phyloP scores from a whole-genome alignment of 2,888 invertebrate species.

The Muschampia plurimacula region DNA sequence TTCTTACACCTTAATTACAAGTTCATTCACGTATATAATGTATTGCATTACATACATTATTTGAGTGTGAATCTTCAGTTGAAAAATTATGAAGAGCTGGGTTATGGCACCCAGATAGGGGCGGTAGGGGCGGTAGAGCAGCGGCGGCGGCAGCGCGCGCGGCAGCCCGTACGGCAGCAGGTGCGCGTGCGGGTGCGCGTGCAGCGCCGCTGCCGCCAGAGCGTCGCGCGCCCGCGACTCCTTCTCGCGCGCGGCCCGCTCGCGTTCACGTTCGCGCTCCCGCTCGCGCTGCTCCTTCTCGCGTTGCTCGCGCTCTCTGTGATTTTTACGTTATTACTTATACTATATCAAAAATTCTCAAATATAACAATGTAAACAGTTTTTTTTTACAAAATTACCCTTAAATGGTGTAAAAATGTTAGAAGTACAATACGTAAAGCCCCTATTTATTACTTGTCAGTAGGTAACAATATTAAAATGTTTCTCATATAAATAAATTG shows the following conservation, averaged over 20 bases:
- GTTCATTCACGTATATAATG: too few species aligned
- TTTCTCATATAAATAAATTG: too few species aligned
- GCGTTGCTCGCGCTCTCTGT: constrained; percentile 1
- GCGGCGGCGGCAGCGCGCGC: constrained; percentile 48
- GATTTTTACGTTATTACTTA: neutral
- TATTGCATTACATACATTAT: constrained; percentile 14
- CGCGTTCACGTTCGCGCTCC: neutral
- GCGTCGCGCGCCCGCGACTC: too few species aligned
- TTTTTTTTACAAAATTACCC: too few species aligned
- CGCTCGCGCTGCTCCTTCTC: constrained; percentile 5
- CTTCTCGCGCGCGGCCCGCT: neutral
- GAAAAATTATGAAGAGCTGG: neutral
- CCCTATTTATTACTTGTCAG: too few species aligned
- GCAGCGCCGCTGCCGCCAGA: constrained; percentile 53
- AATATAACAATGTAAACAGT: too few species aligned
- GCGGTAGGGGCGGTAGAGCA: too few species aligned
- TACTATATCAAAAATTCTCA: too few species aligned
- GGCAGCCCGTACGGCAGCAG: constrained; percentile 56
- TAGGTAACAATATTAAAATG: too few species aligned
- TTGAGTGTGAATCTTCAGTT: constrained; percentile 4
- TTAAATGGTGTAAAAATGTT: too few species aligned
- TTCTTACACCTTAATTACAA: too few species aligned
- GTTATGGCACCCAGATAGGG: neutral
- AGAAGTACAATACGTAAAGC: too few species aligned
- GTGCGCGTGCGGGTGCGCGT: constrained; percentile 51